phyloP scores from a whole-genome alignment of 1,140 invertebrate species.

The Cherax quadricarinatus region DNA sequence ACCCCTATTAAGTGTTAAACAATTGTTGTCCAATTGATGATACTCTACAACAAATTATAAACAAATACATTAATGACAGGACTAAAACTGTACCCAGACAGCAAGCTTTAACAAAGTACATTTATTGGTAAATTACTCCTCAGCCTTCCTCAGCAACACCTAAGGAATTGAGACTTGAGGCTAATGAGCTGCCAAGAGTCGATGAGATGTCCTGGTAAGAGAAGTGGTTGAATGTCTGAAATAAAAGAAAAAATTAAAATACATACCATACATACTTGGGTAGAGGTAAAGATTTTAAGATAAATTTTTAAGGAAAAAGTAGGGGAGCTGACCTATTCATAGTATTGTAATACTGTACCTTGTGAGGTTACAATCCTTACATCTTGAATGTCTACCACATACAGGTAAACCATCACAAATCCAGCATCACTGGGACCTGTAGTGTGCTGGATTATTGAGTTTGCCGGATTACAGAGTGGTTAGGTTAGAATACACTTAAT shows the following conservation, averaged over 20 bases:
- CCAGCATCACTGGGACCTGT: too few relatives aligned
- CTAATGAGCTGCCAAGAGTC: slow-evolving; percentile 64
- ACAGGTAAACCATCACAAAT: too few relatives aligned
- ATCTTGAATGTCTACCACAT: too few relatives aligned
- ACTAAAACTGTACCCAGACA: background rate
- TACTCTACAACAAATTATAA: background rate
- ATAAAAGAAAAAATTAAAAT: background rate
- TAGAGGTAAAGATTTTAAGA: too few relatives aligned
- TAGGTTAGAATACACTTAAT: too few relatives aligned
- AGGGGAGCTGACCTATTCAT: too few relatives aligned
- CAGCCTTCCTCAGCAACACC: slow-evolving; percentile 61
- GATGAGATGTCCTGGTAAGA: slow-evolving; percentile 63
- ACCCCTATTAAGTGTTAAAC: background rate
- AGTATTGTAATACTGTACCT: too few relatives aligned
- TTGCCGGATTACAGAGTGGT: too few relatives aligned
- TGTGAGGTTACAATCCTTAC: too few relatives aligned
- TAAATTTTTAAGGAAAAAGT: too few relatives aligned
- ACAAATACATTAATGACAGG: slow-evolving; percentile 6
- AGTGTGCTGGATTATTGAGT: too few relatives aligned
- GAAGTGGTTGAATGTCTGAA: slow-evolving; percentile 57
- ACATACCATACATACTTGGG: too few relatives aligned
- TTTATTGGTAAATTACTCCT: background rate
- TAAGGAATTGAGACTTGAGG: slow-evolving; percentile 61
- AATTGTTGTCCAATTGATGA: background rate
- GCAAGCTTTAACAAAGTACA: background rate